Evolutionary conservation across 2,113 vertebrate genomes (phyloP), one percentile per base, ranked within the genome.

Genomic region (Pimephales promelas): DNA sequence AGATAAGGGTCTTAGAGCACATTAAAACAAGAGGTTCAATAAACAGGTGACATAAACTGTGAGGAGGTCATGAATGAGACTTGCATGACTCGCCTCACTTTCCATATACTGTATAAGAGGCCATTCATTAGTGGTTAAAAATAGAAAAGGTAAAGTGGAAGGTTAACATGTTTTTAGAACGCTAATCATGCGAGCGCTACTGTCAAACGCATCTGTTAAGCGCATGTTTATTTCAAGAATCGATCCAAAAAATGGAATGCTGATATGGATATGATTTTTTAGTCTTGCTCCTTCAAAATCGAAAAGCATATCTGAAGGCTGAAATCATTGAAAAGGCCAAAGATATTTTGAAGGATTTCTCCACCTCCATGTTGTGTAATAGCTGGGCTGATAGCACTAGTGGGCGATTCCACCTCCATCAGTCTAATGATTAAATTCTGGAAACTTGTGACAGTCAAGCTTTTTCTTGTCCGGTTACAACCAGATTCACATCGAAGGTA

Each of bases 301-400:
- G 83, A 10, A 49, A 74, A 13, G 24, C 16, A 80, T 64, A 68
- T 70, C 84, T 85, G 66, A 28, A 81, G 59, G 59, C 79, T 52
- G 22, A n/a, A n/a, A 43, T 64, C 47, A 45, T 54, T 70, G 45
- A 56, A 7, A 40, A 40, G 83, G 24, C 75, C n/a, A 45, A 56
- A 66, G 79, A 76, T 62, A 85, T 86, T 24, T 87, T 88, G 54
- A 54, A 22, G 88, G 83, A 92, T 80, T 84, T 87, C 89, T 85
- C 81, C 16, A 22, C 70, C 43, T 24, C 2, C 1, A 3, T 59
- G 64, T 85, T 76, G 40, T 64, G 57, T 82, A 81, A 83, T 49
- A 68, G 31, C 61, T 77, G 59, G 62, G 52, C 28, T 24, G 52
- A 76, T 20, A 59, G 74, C 34, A 24, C 40, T 62, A 54, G 76